Percentiles rank a stretch among this genome's conserved stretches.
Conservation (phyloP, 1,140 invertebrate species). For the Drosophila teissieri region DNA sequence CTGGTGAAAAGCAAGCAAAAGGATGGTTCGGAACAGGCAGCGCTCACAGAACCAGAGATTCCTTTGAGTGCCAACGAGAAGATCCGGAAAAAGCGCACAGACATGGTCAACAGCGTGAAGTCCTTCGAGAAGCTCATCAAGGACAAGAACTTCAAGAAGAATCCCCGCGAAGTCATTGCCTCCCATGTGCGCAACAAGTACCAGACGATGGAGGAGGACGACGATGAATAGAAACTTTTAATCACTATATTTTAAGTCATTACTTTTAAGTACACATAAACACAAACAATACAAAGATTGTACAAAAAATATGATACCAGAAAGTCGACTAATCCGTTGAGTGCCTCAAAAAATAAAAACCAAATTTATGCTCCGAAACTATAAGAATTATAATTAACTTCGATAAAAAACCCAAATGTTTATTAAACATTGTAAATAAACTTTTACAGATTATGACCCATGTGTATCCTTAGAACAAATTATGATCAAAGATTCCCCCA, state of each 20-base stretch:
- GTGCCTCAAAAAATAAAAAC: no score
- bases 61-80: constrained; percentile 67
- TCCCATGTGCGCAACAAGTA: constrained; percentile 67
- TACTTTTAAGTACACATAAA: neutral
- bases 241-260: neutral
- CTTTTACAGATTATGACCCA: no score
- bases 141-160: constrained; percentile 71
- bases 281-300: no score
- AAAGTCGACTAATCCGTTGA: no score
- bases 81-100: constrained; percentile 64
- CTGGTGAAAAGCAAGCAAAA: constrained; percentile 48
- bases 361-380: no score
- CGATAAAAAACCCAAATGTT: no score
- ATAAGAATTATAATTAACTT: no score
- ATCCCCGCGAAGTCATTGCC: constrained; percentile 67
- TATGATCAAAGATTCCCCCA: no score
- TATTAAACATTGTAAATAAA: no score
- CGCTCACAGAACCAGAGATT: constrained; percentile 31
- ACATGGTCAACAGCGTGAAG: constrained; percentile 55
- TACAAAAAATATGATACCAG: no score
- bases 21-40: constrained; percentile 19
- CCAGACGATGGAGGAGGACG: constrained; percentile 52
- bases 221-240: constrained; percentile 14
- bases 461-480: no score
- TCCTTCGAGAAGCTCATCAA: constrained; percentile 72